phyloP scores from a whole-genome alignment of 92 coral and sea anemone genomes.

The Phymanthus crucifer region DNA sequence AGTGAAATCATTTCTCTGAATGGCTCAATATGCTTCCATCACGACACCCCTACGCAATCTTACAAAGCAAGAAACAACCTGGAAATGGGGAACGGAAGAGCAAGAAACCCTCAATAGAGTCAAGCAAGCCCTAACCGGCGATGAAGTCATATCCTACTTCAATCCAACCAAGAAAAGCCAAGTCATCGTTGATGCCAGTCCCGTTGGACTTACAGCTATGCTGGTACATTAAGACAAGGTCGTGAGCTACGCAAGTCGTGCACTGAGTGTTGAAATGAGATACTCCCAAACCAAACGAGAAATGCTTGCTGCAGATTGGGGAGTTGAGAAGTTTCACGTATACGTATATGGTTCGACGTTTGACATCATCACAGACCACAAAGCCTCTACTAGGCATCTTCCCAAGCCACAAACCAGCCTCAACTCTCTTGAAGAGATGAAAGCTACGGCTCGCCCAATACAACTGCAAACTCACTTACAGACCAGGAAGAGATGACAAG shows the following conservation, averaged over 20 bases:
- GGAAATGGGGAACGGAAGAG: slow-evolving; percentile 64
- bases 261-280: too few species aligned
- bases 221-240: slow-evolving; percentile 46
- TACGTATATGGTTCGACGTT: too few species aligned
- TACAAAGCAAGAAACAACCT: slow-evolving; percentile 36
- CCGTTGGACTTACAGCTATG: slow-evolving; percentile 45
- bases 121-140: slow-evolving; percentile 54
- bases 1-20: slow-evolving; percentile 15
- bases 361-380: too few species aligned
- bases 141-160: slow-evolving; percentile 53
- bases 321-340: too few species aligned
- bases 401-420: too few species aligned
- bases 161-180: slow-evolving; percentile 34
- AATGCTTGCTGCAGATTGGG: too few species aligned
- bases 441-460: too few species aligned
- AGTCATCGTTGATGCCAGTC: slow-evolving; percentile 57
- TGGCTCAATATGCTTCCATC: background rate
- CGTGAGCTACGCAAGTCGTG: slow-evolving; percentile 64
- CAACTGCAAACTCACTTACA: too few species aligned
- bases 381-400: too few species aligned
- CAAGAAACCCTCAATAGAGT: slow-evolving; percentile 48
- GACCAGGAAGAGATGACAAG: too few species aligned
- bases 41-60: slow-evolving; percentile 54
- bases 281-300: too few species aligned
- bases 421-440: too few species aligned